Conservation (phyloP, 2,888 invertebrate species). For the Melanostoma scalare region DNA sequence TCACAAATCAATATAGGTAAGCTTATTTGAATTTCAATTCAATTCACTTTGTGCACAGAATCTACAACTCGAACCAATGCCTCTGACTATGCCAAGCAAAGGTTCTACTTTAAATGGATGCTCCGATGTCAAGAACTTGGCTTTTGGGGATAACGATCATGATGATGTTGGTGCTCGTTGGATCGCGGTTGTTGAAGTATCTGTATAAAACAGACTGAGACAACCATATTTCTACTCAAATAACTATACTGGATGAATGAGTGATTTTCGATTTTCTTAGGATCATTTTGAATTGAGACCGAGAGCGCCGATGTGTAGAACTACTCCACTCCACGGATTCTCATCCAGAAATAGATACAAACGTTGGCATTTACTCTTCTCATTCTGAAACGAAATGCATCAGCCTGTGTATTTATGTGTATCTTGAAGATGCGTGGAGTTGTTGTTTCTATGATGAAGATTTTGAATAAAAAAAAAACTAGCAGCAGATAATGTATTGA, state of each 20-base stretch:
- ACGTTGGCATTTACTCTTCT: conserved; percentile 37
- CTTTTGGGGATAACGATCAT: conserved; percentile 40
- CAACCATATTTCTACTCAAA: conserved; percentile 25
- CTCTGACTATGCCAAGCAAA: conserved; percentile 64
- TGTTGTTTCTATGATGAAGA: conserved; percentile 41
- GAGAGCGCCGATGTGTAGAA: conserved; percentile 29
- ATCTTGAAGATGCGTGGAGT: neutral
- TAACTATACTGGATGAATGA: conserved; percentile 57
- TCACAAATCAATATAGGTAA: neutral
- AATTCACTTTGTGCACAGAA: neutral
- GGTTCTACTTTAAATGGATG: conserved; percentile 58
- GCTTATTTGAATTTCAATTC: neutral
- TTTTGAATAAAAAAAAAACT: conserved; percentile 9
- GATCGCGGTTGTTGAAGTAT: conserved; percentile 1
- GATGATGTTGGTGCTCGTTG: conserved; percentile 8
- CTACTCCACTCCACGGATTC: conserved; percentile 51
- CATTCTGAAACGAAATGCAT: neutral
- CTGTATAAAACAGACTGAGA: conserved; percentile 37
- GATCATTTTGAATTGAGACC: conserved; percentile 50
- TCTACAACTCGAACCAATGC: conserved; percentile 51
- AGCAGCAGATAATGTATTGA: conserved; percentile 30
- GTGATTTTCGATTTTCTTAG: conserved; percentile 33
- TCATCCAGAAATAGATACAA: conserved; percentile 67
- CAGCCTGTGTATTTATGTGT: neutral
- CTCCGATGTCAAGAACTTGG: conserved; percentile 19